Evolutionary conservation across 2,113 vertebrate species (phyloP), one percentile per base, ranked within the genome.

Genomic region (Siphamia tubifer): DNA sequence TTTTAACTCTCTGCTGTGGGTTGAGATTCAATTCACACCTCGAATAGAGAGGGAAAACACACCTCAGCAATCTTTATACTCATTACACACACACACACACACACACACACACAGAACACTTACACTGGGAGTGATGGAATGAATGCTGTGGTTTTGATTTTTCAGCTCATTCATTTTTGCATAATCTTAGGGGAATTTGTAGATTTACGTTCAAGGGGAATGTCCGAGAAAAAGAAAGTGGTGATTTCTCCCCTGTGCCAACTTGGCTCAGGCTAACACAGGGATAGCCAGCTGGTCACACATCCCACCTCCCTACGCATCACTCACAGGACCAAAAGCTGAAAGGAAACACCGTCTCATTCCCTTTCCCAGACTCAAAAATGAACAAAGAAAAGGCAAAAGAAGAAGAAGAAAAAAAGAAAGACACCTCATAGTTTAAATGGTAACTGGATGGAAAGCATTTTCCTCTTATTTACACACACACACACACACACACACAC

Each of bases 161-260:
- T 45, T 15, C 27, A 15, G 2, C 34, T 79, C 63, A 51, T 25
- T 66, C 48, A 68, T 36, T 63, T 60, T 15, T 19, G 7, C 6
- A 8, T 30, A 16, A 40, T 66, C 54, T 55, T 39, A 8, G 38
- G 32, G 52, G 65, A 52, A 57, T 25, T 3, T 3, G 23, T 55
- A 68, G 79, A 76, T 85, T 84, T 81, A 87, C 83, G 78, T 88
- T 69, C 77, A 79, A 72, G 81, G 87, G 68, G 82, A 90, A 85
- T 69, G 67, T 83, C 63, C 7, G 40, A 87, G 55, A 82, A 84
- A 60, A 85, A 60, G 32, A 78, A 74, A 87, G 72, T 42, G 84
- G 77, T 48, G 51, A 88, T 90, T 91, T 90, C 87, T 84, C 71
- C 68, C 25, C 56, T 25, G 68, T 68, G 89, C 90, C 92, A 93